Conservation (phyloP, 2,797 vertebrate species). For the Accipiter minullus region DNA sequence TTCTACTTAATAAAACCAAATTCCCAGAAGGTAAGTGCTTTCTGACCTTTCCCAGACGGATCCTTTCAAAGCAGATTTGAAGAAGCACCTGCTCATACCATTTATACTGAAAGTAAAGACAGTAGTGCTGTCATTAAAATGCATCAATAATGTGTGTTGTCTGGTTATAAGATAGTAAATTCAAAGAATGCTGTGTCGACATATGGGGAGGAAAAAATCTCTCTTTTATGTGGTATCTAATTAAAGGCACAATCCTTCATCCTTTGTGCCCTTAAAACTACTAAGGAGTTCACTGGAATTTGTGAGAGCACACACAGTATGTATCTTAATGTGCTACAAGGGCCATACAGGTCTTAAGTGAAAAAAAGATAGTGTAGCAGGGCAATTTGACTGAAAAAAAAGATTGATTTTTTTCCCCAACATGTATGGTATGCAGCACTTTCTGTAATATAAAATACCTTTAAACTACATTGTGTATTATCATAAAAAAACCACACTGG, state of each 20-base stretch:
- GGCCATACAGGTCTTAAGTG: not conserved
- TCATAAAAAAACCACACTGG: conserved; percentile 52
- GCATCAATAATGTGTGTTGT: not conserved
- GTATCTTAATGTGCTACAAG: not conserved
- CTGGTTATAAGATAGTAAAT: conserved; percentile 8
- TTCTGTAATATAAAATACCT: conserved; percentile 53
- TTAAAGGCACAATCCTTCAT: not conserved
- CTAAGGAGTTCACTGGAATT: not conserved
- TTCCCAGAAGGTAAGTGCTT: not conserved
- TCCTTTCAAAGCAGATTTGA: conserved; percentile 32
- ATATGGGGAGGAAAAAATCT: not conserved
- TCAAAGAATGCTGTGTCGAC: not conserved
- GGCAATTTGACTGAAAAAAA: conserved; percentile 29
- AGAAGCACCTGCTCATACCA: conserved; percentile 14
- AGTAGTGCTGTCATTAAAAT: conserved; percentile 21
- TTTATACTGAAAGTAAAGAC: not conserved
- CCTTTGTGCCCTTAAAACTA: conserved; percentile 9
- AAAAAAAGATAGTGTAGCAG: not conserved
- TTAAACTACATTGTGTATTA: conserved; percentile 51
- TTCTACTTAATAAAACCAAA: not conserved
- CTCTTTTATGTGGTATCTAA: not conserved
- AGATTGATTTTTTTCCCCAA: not conserved
- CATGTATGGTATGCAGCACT: conserved; percentile 1
- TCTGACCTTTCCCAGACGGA: not conserved
- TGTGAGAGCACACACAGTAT: not conserved